phyloP scores from a whole-genome alignment of 2,888 invertebrate species.

The Napeogenes sylphis region DNA sequence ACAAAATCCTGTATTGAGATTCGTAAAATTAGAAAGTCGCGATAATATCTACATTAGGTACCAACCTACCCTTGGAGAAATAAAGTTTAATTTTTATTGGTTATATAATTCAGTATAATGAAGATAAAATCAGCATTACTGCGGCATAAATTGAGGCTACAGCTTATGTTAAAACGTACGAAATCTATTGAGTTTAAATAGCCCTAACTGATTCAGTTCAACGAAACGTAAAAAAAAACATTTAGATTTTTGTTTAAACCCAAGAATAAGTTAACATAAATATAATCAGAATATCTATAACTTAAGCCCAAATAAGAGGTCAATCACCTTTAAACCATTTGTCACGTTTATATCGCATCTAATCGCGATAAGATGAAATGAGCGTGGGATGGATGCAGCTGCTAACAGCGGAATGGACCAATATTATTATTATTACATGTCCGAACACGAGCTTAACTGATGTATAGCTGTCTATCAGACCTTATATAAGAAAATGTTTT shows the following conservation, averaged over 20 bases:
- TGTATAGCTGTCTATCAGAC: too few relatives aligned
- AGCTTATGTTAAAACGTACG: not conserved
- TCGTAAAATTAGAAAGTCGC: too few relatives aligned
- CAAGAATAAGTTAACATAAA: too few relatives aligned
- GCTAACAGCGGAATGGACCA: slow-evolving; percentile 19
- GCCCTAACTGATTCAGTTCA: not conserved
- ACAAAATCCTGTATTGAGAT: too few relatives aligned
- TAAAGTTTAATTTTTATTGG: too few relatives aligned
- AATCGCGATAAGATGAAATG: slow-evolving; percentile 44
- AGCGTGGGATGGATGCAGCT: slow-evolving; percentile 38
- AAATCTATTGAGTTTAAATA: not conserved
- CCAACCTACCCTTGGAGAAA: too few relatives aligned
- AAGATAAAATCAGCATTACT: not conserved
- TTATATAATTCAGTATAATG: too few relatives aligned
- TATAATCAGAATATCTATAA: too few relatives aligned
- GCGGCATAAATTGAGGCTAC: not conserved
- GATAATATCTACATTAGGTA: too few relatives aligned
- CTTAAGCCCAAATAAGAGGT: slow-evolving; percentile 20
- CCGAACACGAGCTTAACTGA: not conserved
- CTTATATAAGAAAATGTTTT: too few relatives aligned
- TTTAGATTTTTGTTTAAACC: too few relatives aligned
- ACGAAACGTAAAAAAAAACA: not conserved
- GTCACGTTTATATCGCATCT: slow-evolving; percentile 40
- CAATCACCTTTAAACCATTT: slow-evolving; percentile 36
- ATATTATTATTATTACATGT: not conserved